phyloP scores from a whole-genome alignment of 1,140 invertebrate species.

The Apis cerana region DNA sequence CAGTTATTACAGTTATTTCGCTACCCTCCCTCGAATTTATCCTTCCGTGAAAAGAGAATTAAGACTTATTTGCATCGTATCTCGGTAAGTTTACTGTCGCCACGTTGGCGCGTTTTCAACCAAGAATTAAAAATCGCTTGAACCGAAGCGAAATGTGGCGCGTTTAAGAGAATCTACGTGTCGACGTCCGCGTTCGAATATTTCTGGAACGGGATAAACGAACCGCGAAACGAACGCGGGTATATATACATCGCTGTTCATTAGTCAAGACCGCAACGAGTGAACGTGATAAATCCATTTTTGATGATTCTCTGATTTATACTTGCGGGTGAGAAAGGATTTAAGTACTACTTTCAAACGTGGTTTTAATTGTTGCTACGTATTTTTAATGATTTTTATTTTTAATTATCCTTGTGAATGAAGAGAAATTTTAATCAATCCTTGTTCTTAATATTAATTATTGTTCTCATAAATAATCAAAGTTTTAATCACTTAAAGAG shows the following conservation, averaged over 20 bases:
- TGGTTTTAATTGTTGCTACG: too few relatives aligned
- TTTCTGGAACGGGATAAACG: slow-evolving; percentile 45
- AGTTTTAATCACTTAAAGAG: too few relatives aligned
- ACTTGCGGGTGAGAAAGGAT: not conserved
- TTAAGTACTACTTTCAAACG: too few relatives aligned
- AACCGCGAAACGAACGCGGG: not conserved
- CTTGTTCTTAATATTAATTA: too few relatives aligned
- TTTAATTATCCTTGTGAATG: too few relatives aligned
- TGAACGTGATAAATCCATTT: not conserved
- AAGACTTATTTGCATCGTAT: not conserved
- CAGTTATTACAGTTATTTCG: not conserved
- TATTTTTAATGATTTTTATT: too few relatives aligned
- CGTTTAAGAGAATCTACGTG: slow-evolving; percentile 10
- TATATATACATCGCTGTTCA: not conserved
- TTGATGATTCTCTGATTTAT: not conserved
- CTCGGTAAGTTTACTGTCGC: not conserved
- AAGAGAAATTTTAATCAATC: too few relatives aligned
- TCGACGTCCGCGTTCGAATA: slow-evolving; percentile 36
- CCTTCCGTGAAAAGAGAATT: not conserved
- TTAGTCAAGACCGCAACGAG: not conserved
- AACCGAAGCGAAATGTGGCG: not conserved
- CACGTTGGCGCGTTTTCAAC: slow-evolving; percentile 24
- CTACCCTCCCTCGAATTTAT: not conserved
- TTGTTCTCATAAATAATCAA: too few relatives aligned
- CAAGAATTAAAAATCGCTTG: not conserved